These are phyloP conservation scores for Tethea ocularis DNA, from an alignment of 2,888 invertebrate genomes.

Conservation along the genomic window DNA sequence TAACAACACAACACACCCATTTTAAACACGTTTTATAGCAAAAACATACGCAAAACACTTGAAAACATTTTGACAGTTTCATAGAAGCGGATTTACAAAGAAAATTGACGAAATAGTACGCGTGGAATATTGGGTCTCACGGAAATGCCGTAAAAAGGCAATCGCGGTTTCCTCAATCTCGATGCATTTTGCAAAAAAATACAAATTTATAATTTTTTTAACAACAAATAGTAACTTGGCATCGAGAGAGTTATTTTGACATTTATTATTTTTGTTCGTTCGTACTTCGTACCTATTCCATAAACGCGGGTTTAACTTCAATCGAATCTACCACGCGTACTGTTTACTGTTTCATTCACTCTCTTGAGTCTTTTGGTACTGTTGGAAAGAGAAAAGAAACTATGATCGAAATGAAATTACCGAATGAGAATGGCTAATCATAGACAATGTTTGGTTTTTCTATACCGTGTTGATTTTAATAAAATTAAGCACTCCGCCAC, in stretches of 20 bases:
- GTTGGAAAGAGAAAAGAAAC: not conserved
- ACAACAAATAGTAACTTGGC: slow-evolving; percentile 70
- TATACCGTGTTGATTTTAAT: not conserved
- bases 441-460: not conserved
- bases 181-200: slow-evolving; percentile 47
- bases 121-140: slow-evolving; percentile 26
- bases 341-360: not conserved
- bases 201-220: slow-evolving; percentile 51
- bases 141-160: slow-evolving; percentile 25
- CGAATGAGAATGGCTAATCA: not conserved
- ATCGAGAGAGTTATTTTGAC: slow-evolving; percentile 78
- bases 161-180: slow-evolving; percentile 66
- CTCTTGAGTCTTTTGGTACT: not conserved
- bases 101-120: slow-evolving; percentile 36
- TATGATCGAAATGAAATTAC: not conserved
- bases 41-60: slow-evolving; percentile 61
- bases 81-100: slow-evolving; percentile 34
- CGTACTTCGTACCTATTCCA: slow-evolving; percentile 1
- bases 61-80: slow-evolving; percentile 69
- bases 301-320: not conserved
- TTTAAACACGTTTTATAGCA: slow-evolving; percentile 29
- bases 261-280: slow-evolving; percentile 29
- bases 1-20: slow-evolving; percentile 16
- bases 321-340: not conserved
- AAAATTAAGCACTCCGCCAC: no score